Base-by-base conservation (phyloP, 1,140 invertebrate genomes). In the Leptoteleia sp. region DNA sequence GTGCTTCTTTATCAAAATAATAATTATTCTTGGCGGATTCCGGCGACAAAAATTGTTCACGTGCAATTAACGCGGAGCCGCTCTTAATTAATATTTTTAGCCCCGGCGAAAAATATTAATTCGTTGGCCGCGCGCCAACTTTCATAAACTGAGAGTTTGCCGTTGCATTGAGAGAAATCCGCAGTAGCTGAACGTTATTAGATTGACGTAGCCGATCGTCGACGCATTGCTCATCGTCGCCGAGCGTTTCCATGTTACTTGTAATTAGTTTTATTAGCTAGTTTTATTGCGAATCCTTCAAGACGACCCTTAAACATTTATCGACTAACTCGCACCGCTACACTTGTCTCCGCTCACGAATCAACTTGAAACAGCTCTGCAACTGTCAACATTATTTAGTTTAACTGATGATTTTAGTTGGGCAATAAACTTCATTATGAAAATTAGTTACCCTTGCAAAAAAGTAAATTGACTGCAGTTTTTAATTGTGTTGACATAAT, bases 31-130 rank as follows among this genome's bases (percentile, higher is more conserved):
- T 61, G 4, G 29, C 35, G 47, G 19, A 52, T 59, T 27, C 12
- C 13, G 33, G 47, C 52, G 52, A 57, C 42, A 59, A 61, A 29
- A 54, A 54, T 54, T 27, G 17, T 57, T 37, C 67, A 62, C 38
- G 37, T 37, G 45, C 67, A 71, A 71, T 61, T 71, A 61, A 61
- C 37, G 45, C 55, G 37, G 3, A 59, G 25, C 22, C 25, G 42
- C 15, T 7, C 40, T 42, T 50, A 47, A 62, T 72, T 72, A 42
- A 72, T 55, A 61, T 61, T 71, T 61, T 16, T 62, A 38, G 38
- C 38, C 16, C 6, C 16, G 27, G 35, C 38, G 33, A 72, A 47
- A 64, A 72, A 55, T 72, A 64, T 72, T 72, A 62, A 72, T 59
- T 35, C 43, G 12, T 38, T 37, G n/a, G 59, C 22, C n/a, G 9